Conservation (phyloP, 2,888 invertebrate species). For the Diaphora mendica region DNA sequence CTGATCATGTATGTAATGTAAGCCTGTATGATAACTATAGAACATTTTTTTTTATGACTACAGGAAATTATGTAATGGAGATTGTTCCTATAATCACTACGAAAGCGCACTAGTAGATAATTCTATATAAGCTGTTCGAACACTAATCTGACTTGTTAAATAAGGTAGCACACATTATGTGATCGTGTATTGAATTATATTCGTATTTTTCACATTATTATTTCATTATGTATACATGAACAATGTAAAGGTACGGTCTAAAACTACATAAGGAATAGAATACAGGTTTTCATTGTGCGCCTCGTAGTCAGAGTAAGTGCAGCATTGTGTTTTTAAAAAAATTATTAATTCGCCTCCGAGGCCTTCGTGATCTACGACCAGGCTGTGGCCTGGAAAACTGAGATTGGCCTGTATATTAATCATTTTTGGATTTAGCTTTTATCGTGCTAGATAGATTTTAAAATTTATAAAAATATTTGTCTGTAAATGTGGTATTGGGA, state of each 20-base stretch:
- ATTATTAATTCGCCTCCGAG: conserved; percentile 5
- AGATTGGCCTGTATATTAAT: conserved; percentile 11
- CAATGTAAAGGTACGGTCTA: neutral
- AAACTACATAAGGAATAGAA: neutral
- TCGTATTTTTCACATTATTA: neutral
- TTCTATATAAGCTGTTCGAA: conserved; percentile 5
- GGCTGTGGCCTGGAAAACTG: conserved; percentile 31
- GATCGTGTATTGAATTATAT: neutral
- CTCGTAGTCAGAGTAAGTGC: conserved; percentile 31
- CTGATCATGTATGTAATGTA: conserved; percentile 46
- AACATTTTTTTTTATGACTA: conserved; percentile 43
- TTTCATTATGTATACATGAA: neutral
- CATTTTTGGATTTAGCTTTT: conserved; percentile 26
- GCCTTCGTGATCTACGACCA: conserved; percentile 18
- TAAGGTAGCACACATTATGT: neutral
- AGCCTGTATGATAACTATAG: conserved; percentile 49
- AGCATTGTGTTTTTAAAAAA: conserved; percentile 26
- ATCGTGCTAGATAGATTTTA: conserved; percentile 25
- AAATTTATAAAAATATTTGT: conserved; percentile 21
- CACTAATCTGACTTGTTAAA: conserved; percentile 3
- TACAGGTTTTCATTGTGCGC: conserved; percentile 20
- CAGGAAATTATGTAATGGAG: conserved; percentile 39
- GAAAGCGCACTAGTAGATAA: conserved; percentile 22
- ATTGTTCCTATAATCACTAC: conserved; percentile 39
- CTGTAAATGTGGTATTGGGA: conserved; percentile 19